Evolutionary conservation across 2,888 invertebrate species (phyloP).

Genomic region (Euclidia mi): DNA sequence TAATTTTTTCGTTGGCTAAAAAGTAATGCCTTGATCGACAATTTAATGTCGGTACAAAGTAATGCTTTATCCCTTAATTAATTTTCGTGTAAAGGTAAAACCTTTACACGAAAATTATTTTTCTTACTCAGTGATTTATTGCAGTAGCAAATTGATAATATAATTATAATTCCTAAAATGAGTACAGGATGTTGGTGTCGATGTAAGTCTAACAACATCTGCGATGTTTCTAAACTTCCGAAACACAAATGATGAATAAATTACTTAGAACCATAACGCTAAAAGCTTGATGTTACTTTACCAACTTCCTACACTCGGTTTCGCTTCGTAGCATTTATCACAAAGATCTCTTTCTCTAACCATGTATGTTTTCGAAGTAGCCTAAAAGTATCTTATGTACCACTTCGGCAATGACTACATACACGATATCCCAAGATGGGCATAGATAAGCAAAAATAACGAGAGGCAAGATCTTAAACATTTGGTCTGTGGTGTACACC

Average conservation of each 20-base stretch:
- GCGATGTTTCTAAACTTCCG: constrained; percentile 1
- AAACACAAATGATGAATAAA: neutral
- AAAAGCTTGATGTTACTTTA: no score
- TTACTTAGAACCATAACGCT: neutral
- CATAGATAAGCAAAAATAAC: constrained; percentile 1
- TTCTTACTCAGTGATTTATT: no score
- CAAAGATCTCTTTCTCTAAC: no score
- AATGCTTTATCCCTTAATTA: no score
- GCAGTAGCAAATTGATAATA: no score
- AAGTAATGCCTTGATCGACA: no score
- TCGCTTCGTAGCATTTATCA: neutral
- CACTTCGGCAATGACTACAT: no score
- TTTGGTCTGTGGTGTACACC: constrained; percentile 25
- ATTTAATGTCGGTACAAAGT: no score
- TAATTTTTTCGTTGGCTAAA: no score
- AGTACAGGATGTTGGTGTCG: constrained; percentile 30
- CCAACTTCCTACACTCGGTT: no score
- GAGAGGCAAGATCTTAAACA: constrained; percentile 31
- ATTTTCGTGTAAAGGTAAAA: no score
- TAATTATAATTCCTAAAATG: constrained; percentile 26
- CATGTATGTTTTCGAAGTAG: neutral
- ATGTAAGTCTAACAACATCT: constrained; percentile 20
- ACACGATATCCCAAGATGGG: neutral
- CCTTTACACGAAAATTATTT: no score
- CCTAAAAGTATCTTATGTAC: neutral